Evolutionary conservation across 2,888 invertebrate species (phyloP), one percentile per base, ranked within the genome.

Genomic region (Athalia circularis): DNA sequence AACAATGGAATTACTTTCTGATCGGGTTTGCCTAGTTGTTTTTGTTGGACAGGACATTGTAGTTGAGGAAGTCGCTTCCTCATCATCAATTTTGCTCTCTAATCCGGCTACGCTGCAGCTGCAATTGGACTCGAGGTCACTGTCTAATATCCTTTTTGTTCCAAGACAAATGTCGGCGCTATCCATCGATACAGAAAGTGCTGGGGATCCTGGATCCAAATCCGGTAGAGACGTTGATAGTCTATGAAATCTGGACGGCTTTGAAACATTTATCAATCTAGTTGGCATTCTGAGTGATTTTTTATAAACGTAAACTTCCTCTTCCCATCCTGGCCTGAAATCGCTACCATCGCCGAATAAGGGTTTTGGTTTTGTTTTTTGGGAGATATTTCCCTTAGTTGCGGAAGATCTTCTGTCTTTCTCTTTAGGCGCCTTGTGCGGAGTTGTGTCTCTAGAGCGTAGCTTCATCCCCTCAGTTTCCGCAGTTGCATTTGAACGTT

Each of bases 301-400:
- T 88, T 97, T 97, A 86, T 95, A 97, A 84, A 94, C 94, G 86
- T 95, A 96, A 15, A 96, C 93, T 86, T 96, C 96, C 87, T 96
- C 95, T 90, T 96, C 95, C 96, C 96, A 96, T 0, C 95, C 95
- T 0, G 95, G 95, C 83, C 94, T 92, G 85, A 95, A 95, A 86
- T 94, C 94, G 62, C 94, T 94, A 52, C 94, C 94, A 87, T 94
- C 94, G 4, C 94, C 95, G 86, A 94, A 94, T 52, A 92, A 91
- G n/a, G 94, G 92, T 87, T 94, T 94, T 0, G 87, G 89, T 65
- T 89, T 89, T 0, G 81, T 15, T 72, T 89, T 89, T 47, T 86
- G 85, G 1, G 82, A 80, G 3, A 79, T 59, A 1, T 79, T 70
- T 0, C 78, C 79, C 62, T 87, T 87, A 4, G 85, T 77, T 50